Percentiles rank a stretch among this genome's conserved stretches.
phyloP scores from a whole-genome alignment of 1,140 invertebrate genomes.

The Drosophila trapezifrons region DNA sequence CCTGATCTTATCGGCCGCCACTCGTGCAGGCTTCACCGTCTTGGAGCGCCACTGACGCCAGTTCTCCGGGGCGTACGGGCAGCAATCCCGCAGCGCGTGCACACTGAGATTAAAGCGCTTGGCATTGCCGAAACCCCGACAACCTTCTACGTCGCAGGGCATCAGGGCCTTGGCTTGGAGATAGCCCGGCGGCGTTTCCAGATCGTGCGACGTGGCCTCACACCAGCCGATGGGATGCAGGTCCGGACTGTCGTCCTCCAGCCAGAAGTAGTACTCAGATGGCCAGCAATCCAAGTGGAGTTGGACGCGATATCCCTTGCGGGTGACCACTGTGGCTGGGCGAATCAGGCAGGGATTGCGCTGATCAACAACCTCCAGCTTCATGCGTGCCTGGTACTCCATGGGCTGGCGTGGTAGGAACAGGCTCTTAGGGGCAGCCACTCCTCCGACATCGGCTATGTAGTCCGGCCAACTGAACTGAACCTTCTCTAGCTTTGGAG shows the following conservation, averaged over 20 bases:
- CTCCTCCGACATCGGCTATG: conserved; percentile 88
- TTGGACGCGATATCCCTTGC: conserved; percentile 90
- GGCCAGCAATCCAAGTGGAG: conserved; percentile 97
- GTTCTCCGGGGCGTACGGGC: conserved; percentile 89
- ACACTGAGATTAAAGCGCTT: conserved; percentile 90
- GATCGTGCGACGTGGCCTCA: conserved; percentile 92
- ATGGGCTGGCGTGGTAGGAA: conserved; percentile 92
- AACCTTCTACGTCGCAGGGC: conserved; percentile 90
- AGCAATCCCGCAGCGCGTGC: conserved; percentile 91
- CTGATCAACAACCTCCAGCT: conserved; percentile 95
- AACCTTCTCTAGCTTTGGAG: conserved; percentile 89
- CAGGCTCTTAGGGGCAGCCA: conserved; percentile 91
- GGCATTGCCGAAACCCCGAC: conserved; percentile 91
- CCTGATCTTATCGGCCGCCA: conserved; percentile 49
- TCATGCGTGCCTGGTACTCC: conserved; percentile 94
- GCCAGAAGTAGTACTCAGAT: conserved; percentile 93
- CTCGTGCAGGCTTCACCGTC: conserved; percentile 67
- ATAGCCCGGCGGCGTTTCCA: conserved; percentile 90
- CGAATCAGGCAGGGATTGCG: conserved; percentile 90
- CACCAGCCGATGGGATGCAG: conserved; percentile 97
- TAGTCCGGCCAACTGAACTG: conserved; percentile 94
- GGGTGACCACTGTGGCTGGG: conserved; percentile 92
- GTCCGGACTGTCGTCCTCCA: conserved; percentile 95
- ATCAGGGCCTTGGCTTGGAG: conserved; percentile 41
- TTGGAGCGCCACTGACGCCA: conserved; percentile 80